These are phyloP conservation scores for sheep (Ovis aries) DNA, from an alignment of 2,113 vertebrate species.

Conservation along the genomic window ARS-UI_Ramb_v3.0 NC_056071.1:59529001-59529500, in stretches of 20 bases:
- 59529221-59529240: not conserved
- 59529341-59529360: not conserved
- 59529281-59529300: not conserved
- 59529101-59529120: not conserved
- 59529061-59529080: not conserved
- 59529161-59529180: not conserved
- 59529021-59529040: not conserved
- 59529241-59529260: not conserved
- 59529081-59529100: not conserved
- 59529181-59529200: not conserved
- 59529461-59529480: not conserved
- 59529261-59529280: not conserved
- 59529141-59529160: not conserved
- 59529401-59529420: not conserved
- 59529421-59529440: not conserved
- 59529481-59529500: not conserved
- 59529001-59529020: not conserved
- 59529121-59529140: not conserved
- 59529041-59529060: not conserved
- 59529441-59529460: not conserved
- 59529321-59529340: not conserved
- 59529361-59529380: not conserved
- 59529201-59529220: not conserved
- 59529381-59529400: not conserved
- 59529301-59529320: not conserved